These are phyloP conservation scores for Psittacula echo DNA, from an alignment of 2,797 vertebrate genomes.

Conservation along the genomic window DNA sequence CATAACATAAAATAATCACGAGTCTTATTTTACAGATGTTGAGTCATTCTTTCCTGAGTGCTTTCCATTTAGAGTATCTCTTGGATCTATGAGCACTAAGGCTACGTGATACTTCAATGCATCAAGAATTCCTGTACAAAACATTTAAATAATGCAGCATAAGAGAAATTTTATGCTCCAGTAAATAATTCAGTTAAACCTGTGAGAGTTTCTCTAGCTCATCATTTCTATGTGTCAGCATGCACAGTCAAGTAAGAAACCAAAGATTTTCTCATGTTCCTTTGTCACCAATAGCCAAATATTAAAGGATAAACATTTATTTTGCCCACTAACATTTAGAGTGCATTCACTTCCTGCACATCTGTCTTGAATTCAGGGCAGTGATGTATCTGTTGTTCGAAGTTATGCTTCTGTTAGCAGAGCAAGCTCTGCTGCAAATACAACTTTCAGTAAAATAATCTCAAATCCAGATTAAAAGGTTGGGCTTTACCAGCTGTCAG, in stretches of 20 bases:
- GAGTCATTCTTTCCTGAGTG: not conserved
- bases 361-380: conserved; percentile 20
- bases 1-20: not conserved
- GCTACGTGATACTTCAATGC: not conserved
- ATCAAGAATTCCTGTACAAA: not conserved
- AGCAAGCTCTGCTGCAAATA: not conserved
- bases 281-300: not conserved
- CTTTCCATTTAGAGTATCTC: not conserved
- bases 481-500: not conserved
- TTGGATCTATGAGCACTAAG: not conserved
- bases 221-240: not conserved
- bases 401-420: not conserved
- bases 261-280: not conserved
- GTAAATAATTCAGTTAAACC: not conserved
- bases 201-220: not conserved
- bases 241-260: not conserved
- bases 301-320: conserved; percentile 18
- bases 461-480: not conserved
- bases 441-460: not conserved
- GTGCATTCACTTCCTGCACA: not conserved
- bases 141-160: not conserved
- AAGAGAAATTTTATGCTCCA: not conserved
- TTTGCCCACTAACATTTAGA: not conserved
- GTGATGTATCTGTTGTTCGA: not conserved
- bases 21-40: conserved; percentile 2